Conservation (phyloP, 1,140 invertebrate species). For the Conopomorpha cramerella region DNA sequence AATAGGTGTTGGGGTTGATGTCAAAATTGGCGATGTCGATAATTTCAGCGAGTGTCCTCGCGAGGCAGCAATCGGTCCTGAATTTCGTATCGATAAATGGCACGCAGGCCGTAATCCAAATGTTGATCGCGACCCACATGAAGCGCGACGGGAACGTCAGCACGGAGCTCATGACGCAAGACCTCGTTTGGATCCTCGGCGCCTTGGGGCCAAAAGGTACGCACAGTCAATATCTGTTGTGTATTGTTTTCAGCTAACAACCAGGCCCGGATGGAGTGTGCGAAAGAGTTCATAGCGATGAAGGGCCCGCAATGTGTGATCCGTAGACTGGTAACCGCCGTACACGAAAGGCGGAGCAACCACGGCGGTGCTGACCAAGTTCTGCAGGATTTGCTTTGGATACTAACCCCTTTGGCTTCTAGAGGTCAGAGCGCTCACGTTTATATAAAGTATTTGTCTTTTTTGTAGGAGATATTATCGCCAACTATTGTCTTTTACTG, state of each 20-base stretch:
- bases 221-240: constrained; percentile 1
- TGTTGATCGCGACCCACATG: constrained; percentile 27
- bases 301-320: constrained; percentile 22
- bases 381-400: constrained; percentile 26
- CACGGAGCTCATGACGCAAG: constrained; percentile 40
- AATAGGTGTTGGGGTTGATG: not conserved
- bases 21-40: not conserved
- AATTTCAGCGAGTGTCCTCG: constrained; percentile 44
- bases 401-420: constrained; percentile 19
- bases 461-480: too few species aligned
- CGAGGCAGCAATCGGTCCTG: constrained; percentile 36
- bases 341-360: constrained; percentile 19
- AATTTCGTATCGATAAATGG: constrained; percentile 42
- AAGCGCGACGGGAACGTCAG: constrained; percentile 42
- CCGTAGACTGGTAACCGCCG: constrained; percentile 12
- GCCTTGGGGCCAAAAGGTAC: constrained; percentile 40
- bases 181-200: constrained; percentile 45
- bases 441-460: not conserved
- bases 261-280: constrained; percentile 14
- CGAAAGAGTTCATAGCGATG: constrained; percentile 17
- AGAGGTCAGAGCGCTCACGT: constrained; percentile 13
- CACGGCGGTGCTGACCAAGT: constrained; percentile 14
- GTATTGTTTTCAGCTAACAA: constrained; percentile 26
- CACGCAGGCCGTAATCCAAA: constrained; percentile 33
- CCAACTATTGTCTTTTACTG: too few species aligned